A percentile compares a stretch with the other conserved stretches of the same genome.
Evolutionary conservation across 1,140 invertebrate species (phyloP).

Genomic region (Drosophila sproati): DNA sequence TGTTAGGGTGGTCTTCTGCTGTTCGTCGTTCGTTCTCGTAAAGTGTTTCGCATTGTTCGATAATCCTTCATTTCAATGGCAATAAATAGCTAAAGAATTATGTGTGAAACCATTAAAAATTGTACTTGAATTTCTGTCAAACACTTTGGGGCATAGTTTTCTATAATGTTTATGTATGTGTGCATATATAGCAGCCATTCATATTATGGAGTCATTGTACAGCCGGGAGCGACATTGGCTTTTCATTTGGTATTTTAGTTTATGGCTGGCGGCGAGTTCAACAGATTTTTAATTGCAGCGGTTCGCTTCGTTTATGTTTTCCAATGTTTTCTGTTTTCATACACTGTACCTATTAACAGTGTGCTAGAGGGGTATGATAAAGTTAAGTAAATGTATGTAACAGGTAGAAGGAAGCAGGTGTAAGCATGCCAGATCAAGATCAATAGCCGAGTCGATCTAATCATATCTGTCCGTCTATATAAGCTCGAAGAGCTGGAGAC

Average conservation of each 20-base stretch:
- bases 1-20: constrained; percentile 70
- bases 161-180: constrained; percentile 11
- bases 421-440: too few relatives aligned
- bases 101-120: constrained; percentile 76
- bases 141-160: constrained; percentile 42
- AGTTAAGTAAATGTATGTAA: too few relatives aligned
- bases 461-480: too few relatives aligned
- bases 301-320: constrained; percentile 60
- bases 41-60: constrained; percentile 2
- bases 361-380: too few relatives aligned
- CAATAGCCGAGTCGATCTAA: too few relatives aligned
- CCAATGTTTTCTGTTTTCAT: constrained; percentile 56
- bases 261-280: constrained; percentile 72
- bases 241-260: constrained; percentile 47
- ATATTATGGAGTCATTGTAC: background rate
- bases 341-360: too few relatives aligned
- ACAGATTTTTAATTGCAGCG: constrained; percentile 76
- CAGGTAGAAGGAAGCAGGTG: too few relatives aligned
- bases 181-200: background rate
- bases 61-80: constrained; percentile 67
- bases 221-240: constrained; percentile 17
- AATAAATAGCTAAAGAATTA: constrained; percentile 63
- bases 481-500: too few relatives aligned
- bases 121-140: constrained; percentile 63
- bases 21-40: background rate